Conservation (phyloP, 2,797 vertebrate genomes). For the Typhlichthys eigenmanni region DNA sequence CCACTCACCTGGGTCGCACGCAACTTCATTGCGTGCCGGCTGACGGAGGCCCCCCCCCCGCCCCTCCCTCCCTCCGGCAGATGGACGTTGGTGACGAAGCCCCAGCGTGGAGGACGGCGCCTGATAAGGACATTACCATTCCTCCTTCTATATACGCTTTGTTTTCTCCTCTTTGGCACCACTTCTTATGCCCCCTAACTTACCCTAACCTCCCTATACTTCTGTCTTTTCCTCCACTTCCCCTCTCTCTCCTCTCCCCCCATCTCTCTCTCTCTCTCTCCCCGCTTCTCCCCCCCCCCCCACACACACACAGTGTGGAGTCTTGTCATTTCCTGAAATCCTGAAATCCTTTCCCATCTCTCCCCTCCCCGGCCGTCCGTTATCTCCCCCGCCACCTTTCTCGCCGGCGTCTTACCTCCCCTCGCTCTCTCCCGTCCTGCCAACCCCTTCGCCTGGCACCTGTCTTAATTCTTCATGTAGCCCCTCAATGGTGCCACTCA, state of each 20-base stretch:
- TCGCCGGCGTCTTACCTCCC: slow-evolving; percentile 13
- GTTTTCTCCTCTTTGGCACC: slow-evolving; percentile 61
- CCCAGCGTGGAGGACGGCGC: slow-evolving; percentile 68
- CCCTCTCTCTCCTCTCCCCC: background rate
- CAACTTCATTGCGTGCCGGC: slow-evolving; percentile 71
- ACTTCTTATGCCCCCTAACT: slow-evolving; percentile 17
- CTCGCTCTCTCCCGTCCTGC: slow-evolving; percentile 64
- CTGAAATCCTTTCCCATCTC: slow-evolving; percentile 54
- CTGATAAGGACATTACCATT: slow-evolving; percentile 64
- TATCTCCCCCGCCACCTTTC: slow-evolving; percentile 67
- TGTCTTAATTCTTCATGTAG: slow-evolving; percentile 74
- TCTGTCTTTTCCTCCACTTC: too few relatives aligned
- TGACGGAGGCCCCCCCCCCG: slow-evolving; percentile 62
- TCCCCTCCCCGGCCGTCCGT: slow-evolving; percentile 42
- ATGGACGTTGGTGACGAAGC: slow-evolving; percentile 66
- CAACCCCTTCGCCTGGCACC: slow-evolving; percentile 65
- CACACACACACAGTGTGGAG: slow-evolving; percentile 28
- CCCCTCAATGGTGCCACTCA: slow-evolving; percentile 73
- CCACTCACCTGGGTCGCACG: slow-evolving; percentile 78
- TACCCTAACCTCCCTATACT: too few relatives aligned
- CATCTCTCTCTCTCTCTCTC: slow-evolving; percentile 11
- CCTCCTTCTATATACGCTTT: slow-evolving; percentile 46
- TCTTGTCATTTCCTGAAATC: slow-evolving; percentile 60
- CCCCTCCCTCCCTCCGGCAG: slow-evolving; percentile 44
- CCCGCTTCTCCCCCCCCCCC: slow-evolving; percentile 25